Base-by-base conservation (phyloP, 2,113 vertebrate genomes). In the Hirundichthys speculiger region DNA sequence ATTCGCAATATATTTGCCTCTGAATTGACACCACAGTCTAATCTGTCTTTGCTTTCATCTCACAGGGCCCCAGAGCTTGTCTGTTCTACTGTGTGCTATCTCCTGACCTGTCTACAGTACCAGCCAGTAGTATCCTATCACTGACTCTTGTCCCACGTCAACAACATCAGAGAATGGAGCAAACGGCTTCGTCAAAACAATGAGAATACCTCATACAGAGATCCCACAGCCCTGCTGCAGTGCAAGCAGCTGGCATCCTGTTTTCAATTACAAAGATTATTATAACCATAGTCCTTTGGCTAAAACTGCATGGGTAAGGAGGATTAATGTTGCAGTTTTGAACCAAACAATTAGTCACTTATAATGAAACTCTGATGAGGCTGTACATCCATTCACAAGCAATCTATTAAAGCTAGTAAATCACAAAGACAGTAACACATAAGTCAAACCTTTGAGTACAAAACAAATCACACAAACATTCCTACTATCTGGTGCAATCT, bases 181-280 rank as follows among this genome's bases (percentile, higher is more conserved):
- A 63, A 54, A 50, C 21, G 45, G 27, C 52, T 45, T 25, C 46
- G 16, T 43, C 27, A 2, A 78, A 70, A 82, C 77, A 74, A 83
- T 66, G 55, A 52, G 51, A 55, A 50, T 65, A 55, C 53, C 60
- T 63, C 27, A 64, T 51, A 43, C 43, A 67, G 45, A 68, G 54
- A 68, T 63, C 50, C 63, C 64, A 49, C 50, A 52, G 48, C 41
- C 46, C 41, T 47, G 52, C 40, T 63, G 41, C 49, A 22, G 39
- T 39, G 39, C 16, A 56, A 56, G 63, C 68, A 69, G 75, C 39
- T 53, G 43, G 76, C 63, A 48, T 73, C 72, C 71, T 85, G 84
- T 83, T 86, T 77, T 75, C 34, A 77, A 69, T 51, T 20, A 41
- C 4, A 62, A 39, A 38, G 27, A 39, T 41, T 19, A 43, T 51